Conservation (phyloP, 2,797 vertebrate genomes). For the Denticeps clupeoides region DNA sequence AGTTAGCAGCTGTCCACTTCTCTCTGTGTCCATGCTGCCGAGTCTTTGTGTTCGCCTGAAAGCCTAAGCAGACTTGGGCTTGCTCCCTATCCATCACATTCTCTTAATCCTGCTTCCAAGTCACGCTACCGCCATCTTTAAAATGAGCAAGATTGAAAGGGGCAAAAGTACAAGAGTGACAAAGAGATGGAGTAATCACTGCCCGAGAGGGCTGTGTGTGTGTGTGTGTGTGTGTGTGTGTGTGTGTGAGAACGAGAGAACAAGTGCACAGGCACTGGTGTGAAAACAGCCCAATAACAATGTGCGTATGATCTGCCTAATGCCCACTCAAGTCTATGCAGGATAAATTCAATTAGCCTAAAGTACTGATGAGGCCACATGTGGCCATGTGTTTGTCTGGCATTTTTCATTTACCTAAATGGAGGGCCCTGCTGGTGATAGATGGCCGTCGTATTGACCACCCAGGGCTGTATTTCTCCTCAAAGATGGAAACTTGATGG, state of each 20-base stretch:
- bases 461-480: constrained; percentile 71
- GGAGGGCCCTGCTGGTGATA: constrained; percentile 64
- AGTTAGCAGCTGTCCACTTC: too few relatives aligned
- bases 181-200: neutral
- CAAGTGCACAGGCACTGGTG: constrained; percentile 25
- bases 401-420: constrained; percentile 88
- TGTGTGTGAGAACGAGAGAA: neutral
- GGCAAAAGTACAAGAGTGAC: neutral
- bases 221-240: neutral
- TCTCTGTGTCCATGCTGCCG: too few relatives aligned
- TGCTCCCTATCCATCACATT: too few relatives aligned
- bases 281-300: constrained; percentile 66
- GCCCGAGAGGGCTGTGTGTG: too few relatives aligned
- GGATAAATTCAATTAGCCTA: constrained; percentile 73
- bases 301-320: constrained; percentile 61
- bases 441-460: constrained; percentile 78
- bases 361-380: constrained; percentile 69
- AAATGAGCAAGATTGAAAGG: too few relatives aligned
- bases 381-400: constrained; percentile 74
- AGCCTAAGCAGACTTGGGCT: too few relatives aligned
- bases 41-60: constrained; percentile 7
- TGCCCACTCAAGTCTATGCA: constrained; percentile 53
- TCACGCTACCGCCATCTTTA: too few relatives aligned
- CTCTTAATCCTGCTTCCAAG: too few relatives aligned
- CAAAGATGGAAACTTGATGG: constrained; percentile 78